Evolutionary conservation across 2,113 vertebrate genomes (phyloP).

Genomic region (Chamaetylas fuelleborni): DNA sequence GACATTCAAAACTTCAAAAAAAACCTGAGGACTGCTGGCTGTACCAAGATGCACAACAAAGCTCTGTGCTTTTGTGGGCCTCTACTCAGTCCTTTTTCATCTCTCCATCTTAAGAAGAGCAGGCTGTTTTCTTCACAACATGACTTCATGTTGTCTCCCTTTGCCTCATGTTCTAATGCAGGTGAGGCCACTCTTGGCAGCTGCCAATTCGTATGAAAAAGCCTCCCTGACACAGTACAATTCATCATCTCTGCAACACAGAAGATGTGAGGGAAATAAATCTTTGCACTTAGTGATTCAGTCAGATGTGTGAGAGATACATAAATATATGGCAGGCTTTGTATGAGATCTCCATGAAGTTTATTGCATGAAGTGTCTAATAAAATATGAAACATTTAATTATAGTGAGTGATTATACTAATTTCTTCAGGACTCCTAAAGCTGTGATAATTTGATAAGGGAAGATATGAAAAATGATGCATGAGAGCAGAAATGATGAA

Average conservation of each 20-base stretch:
- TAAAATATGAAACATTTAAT: constrained; percentile 57
- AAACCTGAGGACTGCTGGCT: not conserved
- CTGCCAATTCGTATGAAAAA: not conserved
- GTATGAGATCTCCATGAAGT: not conserved
- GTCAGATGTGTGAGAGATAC: not conserved
- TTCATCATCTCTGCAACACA: not conserved
- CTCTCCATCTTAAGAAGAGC: not conserved
- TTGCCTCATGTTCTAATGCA: not conserved
- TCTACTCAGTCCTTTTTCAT: not conserved
- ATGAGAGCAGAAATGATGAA: not conserved
- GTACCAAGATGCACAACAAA: not conserved
- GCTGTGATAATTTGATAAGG: constrained; percentile 15
- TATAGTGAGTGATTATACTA: constrained; percentile 3
- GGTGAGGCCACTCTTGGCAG: not conserved
- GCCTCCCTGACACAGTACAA: not conserved
- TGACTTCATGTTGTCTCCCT: not conserved
- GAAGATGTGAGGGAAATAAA: not conserved
- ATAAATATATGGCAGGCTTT: not conserved
- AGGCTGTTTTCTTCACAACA: not conserved
- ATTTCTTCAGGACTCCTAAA: not conserved
- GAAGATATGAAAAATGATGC: not conserved
- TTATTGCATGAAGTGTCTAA: not conserved
- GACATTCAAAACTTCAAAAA: not conserved
- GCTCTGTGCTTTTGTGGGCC: not conserved
- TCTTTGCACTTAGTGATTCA: not conserved